phyloP scores from a whole-genome alignment of 2,888 invertebrate genomes.

The Allygus modestus region DNA sequence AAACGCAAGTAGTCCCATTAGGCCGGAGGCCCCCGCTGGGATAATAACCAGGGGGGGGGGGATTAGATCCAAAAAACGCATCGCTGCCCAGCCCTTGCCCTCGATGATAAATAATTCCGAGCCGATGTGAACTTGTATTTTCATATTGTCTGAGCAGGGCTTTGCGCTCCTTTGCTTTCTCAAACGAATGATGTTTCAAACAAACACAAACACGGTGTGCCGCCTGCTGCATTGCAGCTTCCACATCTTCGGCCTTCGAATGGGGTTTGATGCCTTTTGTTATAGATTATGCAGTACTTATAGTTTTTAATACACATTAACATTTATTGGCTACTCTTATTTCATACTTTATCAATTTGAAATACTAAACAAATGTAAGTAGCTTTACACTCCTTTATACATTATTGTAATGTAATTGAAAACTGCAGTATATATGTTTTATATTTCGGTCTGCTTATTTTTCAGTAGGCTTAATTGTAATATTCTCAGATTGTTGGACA shows the following conservation, averaged over 20 bases:
- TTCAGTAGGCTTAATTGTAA: too few relatives aligned
- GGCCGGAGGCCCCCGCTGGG: slow-evolving; percentile 44
- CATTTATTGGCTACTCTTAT: too few relatives aligned
- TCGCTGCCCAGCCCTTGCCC: slow-evolving; percentile 16
- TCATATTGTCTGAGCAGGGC: slow-evolving; percentile 2
- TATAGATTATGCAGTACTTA: not conserved
- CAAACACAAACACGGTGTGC: slow-evolving; percentile 4
- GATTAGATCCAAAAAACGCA: slow-evolving; percentile 46
- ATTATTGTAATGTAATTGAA: too few relatives aligned
- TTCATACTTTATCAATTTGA: too few relatives aligned
- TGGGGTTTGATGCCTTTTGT: not conserved
- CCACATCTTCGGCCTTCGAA: not conserved
- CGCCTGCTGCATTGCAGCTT: not conserved
- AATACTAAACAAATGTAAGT: too few relatives aligned
- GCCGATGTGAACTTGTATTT: slow-evolving; percentile 16
- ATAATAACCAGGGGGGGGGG: slow-evolving; percentile 55
- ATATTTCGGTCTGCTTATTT: too few relatives aligned
- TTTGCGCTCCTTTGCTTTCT: slow-evolving; percentile 28
- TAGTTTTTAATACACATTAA: too few relatives aligned
- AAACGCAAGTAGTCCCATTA: slow-evolving; percentile 59
- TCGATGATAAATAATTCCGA: not conserved
- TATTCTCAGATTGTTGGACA: too few relatives aligned
- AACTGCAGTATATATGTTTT: too few relatives aligned
- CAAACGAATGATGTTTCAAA: slow-evolving; percentile 11
- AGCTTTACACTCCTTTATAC: too few relatives aligned